Conservation (phyloP, 1,140 invertebrate species). For the Pseudoatta argentina region DNA sequence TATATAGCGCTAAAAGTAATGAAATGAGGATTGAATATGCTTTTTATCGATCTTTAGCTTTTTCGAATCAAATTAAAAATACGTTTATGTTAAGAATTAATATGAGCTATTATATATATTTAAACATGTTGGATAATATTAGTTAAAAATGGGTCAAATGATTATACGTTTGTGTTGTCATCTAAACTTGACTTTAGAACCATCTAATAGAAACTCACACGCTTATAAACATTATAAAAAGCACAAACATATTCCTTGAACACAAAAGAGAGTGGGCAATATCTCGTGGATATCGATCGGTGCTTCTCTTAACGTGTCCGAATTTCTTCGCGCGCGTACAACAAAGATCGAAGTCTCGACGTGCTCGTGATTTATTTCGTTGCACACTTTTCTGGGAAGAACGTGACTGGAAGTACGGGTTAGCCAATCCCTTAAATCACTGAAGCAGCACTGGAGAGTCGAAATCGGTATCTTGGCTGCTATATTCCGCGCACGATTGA, state of each 20-base stretch:
- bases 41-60: too few relatives aligned
- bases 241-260: neutral
- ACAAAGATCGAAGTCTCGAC: slow-evolving; percentile 68
- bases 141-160: too few relatives aligned
- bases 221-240: slow-evolving; percentile 11
- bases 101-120: too few relatives aligned
- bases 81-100: too few relatives aligned
- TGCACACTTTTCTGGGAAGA: slow-evolving; percentile 63
- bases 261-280: neutral
- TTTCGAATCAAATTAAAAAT: too few relatives aligned
- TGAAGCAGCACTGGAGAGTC: slow-evolving; percentile 73
- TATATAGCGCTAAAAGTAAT: too few relatives aligned
- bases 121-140: too few relatives aligned
- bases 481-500: slow-evolving; percentile 79
- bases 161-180: too few relatives aligned
- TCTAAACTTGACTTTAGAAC: too few relatives aligned
- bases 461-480: slow-evolving; percentile 61
- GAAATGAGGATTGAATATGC: too few relatives aligned
- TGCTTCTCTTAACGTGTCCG: neutral
- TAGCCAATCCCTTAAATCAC: slow-evolving; percentile 80
- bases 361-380: slow-evolving; percentile 70
- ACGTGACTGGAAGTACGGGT: slow-evolving; percentile 79
- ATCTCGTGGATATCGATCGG: slow-evolving; percentile 16
- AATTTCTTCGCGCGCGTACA: slow-evolving; percentile 45
- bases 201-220: neutral